These are phyloP conservation scores for Lates calcarifer DNA, from an alignment of 2,113 vertebrate species.

Conservation along the genomic window DNA sequence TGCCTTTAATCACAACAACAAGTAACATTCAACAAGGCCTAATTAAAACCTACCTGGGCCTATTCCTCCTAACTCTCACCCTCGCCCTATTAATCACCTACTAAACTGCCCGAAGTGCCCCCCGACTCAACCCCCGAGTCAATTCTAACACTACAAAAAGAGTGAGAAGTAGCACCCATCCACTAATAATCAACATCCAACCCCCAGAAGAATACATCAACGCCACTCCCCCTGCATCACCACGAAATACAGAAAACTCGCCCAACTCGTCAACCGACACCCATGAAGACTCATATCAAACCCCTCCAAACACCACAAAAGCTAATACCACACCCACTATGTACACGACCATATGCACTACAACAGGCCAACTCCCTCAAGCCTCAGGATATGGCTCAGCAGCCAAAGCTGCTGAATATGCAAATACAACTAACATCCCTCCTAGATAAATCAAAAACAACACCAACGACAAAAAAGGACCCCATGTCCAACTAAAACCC, in stretches of 20 bases:
- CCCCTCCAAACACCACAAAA: no score
- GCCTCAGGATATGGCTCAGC: no score
- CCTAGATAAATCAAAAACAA: no score
- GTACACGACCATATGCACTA: no score
- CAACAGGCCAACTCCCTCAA: no score
- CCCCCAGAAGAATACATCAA: constrained; percentile 21
- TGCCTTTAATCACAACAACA: not conserved
- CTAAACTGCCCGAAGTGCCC: constrained; percentile 38
- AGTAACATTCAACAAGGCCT: not conserved
- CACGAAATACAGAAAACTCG: not conserved
- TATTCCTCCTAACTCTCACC: not conserved
- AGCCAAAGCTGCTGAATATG: no score
- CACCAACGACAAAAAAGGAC: no score
- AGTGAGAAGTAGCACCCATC: constrained; percentile 15
- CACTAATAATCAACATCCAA: constrained; percentile 1
- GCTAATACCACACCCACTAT: no score
- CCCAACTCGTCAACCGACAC: not conserved
- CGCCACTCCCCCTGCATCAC: constrained; percentile 14
- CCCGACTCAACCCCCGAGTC: constrained; percentile 18
- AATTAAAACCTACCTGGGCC: not conserved
- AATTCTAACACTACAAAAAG: no score
- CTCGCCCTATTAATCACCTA: not conserved
- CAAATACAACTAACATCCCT: no score
- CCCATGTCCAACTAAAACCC: not conserved
- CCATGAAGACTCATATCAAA: no score